Evolutionary conservation across 2,888 invertebrate genomes (phyloP).

Genomic region (Calliopum simillimum): DNA sequence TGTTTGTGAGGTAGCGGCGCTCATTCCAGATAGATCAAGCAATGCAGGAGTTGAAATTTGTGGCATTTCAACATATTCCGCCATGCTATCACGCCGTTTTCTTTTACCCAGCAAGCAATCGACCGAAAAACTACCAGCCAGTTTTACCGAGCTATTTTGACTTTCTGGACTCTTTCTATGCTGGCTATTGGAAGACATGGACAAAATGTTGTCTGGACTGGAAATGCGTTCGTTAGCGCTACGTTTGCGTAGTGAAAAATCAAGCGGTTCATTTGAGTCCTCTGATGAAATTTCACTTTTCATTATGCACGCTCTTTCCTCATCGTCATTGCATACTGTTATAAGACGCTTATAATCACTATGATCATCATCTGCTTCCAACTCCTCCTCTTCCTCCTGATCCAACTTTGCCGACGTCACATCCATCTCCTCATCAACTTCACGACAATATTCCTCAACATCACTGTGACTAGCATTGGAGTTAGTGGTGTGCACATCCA

Average conservation of each 20-base stretch:
- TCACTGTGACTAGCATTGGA: constrained; percentile 61
- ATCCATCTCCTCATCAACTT: constrained; percentile 45
- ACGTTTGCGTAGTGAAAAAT: constrained; percentile 63
- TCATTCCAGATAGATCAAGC: constrained; percentile 39
- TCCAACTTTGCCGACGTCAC: constrained; percentile 26
- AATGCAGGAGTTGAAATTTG: background rate
- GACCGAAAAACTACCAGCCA: constrained; percentile 57
- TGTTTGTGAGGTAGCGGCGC: constrained; percentile 37
- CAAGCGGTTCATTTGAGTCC: constrained; percentile 61
- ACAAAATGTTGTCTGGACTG: constrained; percentile 31
- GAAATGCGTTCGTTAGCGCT: constrained; percentile 35
- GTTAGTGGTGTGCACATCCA: constrained; percentile 51
- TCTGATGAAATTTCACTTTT: constrained; percentile 28
- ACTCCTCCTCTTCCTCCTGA: constrained; percentile 47
- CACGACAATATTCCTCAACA: constrained; percentile 53
- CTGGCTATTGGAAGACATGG: constrained; percentile 18
- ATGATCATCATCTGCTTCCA: constrained; percentile 39
- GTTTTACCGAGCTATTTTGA: constrained; percentile 14
- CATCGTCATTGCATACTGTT: constrained; percentile 45
- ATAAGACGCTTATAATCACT: constrained; percentile 45
- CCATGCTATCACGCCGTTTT: constrained; percentile 47
- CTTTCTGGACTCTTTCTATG: background rate
- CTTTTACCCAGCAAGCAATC: constrained; percentile 60
- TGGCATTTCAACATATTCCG: constrained; percentile 34
- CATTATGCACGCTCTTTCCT: constrained; percentile 22